These are phyloP conservation scores for Periphyllus acericola DNA, from an alignment of 2,888 invertebrate genomes.

Conservation along the genomic window DNA sequence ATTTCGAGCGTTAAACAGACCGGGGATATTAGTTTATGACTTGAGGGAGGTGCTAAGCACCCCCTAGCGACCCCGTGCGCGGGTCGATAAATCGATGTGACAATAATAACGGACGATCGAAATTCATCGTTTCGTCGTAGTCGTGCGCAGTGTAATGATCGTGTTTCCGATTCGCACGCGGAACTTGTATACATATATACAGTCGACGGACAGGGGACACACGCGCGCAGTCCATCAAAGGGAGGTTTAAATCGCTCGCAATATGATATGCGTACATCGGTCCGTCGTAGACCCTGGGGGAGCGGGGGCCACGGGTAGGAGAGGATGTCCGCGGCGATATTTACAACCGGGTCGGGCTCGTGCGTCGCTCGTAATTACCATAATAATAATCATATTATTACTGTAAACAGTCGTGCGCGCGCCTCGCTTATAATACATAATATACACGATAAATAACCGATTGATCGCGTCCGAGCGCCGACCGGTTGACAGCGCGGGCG, in stretches of 20 bases:
- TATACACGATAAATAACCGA: slow-evolving; percentile 53
- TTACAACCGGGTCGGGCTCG: slow-evolving; percentile 46
- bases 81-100: too few species aligned
- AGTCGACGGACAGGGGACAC: background rate
- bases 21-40: too few species aligned
- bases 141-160: background rate
- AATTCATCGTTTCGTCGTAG: too few species aligned
- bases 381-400: slow-evolving; percentile 46
- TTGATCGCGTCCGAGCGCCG: slow-evolving; percentile 43
- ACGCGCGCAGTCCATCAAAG: background rate
- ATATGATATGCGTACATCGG: background rate
- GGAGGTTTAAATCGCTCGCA: background rate
- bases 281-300: background rate
- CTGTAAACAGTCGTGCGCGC: slow-evolving; percentile 35
- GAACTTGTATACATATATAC: background rate
- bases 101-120: too few species aligned
- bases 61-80: too few species aligned
- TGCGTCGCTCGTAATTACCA: slow-evolving; percentile 53
- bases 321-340: slow-evolving; percentile 16
- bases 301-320: background rate
- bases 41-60: too few species aligned
- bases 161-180: background rate
- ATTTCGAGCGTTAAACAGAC: too few species aligned
- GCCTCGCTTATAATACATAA: too few species aligned
- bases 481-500: background rate